A percentile compares a stretch with the other conserved stretches of the same genome.
phyloP scores from a whole-genome alignment of 2,113 vertebrate genomes.

The Trogon melanurus region DNA sequence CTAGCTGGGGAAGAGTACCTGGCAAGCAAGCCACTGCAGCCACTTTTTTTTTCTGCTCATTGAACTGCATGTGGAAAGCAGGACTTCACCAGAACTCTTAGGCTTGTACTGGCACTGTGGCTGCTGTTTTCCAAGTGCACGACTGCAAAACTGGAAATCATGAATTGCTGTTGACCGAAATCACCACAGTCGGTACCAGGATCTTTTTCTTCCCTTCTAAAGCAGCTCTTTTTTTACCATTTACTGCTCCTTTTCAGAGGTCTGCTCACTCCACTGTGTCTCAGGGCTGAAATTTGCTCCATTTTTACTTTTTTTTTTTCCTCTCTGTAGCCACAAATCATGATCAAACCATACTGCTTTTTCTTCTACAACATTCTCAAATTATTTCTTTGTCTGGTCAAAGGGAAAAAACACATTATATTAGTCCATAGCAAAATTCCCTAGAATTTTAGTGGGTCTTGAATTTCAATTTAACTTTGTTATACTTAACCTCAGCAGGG shows the following conservation, averaged over 20 bases:
- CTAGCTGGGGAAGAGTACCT: background rate
- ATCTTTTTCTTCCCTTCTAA: background rate
- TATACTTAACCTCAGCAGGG: background rate
- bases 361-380: background rate
- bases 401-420: background rate
- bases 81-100: background rate
- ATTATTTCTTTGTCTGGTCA: background rate
- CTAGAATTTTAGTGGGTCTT: background rate
- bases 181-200: background rate
- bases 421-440: background rate
- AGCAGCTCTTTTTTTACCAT: background rate
- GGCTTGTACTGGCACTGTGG: background rate
- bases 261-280: background rate
- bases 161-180: background rate
- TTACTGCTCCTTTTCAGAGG: background rate
- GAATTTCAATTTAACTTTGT: background rate
- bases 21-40: background rate
- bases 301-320: background rate
- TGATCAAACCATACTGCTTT: background rate
- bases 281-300: background rate
- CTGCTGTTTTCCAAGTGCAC: background rate
- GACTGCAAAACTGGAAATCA: background rate
- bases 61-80: background rate
- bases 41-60: background rate
- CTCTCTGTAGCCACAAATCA: background rate